Evolutionary conservation across 1,140 invertebrate species (phyloP).

Genomic region (Drosophila triauraria): DNA sequence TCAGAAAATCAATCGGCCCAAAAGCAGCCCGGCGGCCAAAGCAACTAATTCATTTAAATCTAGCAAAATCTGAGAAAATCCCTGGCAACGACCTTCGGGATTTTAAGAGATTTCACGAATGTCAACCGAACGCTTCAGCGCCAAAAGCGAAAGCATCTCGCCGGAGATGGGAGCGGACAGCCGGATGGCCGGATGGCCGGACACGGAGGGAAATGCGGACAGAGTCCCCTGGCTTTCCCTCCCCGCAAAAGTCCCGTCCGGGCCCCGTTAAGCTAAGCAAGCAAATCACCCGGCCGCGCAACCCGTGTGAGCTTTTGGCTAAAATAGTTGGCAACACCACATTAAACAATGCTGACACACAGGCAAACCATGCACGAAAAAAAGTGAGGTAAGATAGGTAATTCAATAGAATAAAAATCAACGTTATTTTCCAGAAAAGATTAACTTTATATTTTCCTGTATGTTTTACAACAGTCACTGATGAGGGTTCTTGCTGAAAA

Average conservation of each 20-base stretch:
- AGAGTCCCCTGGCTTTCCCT: slow-evolving; percentile 2
- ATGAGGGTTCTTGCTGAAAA: too few species aligned
- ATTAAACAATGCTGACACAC: slow-evolving; percentile 72
- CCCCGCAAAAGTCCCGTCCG: slow-evolving; percentile 21
- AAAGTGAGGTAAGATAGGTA: too few species aligned
- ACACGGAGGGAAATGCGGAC: slow-evolving; percentile 19
- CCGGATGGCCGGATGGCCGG: slow-evolving; percentile 20
- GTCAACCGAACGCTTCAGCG: slow-evolving; percentile 81
- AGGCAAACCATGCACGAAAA: slow-evolving; percentile 17
- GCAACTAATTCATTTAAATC: slow-evolving; percentile 85
- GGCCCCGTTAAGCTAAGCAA: slow-evolving; percentile 75
- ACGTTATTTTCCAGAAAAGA: too few species aligned
- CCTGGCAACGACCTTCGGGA: slow-evolving; percentile 85
- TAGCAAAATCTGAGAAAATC: slow-evolving; percentile 85
- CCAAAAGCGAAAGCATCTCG: slow-evolving; percentile 74
- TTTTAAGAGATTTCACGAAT: slow-evolving; percentile 85
- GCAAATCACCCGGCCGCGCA: slow-evolving; percentile 75
- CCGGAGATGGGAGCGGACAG: slow-evolving; percentile 45
- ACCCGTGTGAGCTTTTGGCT: slow-evolving; percentile 80
- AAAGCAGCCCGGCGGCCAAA: slow-evolving; percentile 48
- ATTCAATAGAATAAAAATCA: background rate
- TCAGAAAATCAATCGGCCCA: slow-evolving; percentile 85
- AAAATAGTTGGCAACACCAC: slow-evolving; percentile 84
- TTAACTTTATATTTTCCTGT: background rate
- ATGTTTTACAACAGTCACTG: too few species aligned